Evolutionary conservation across 2,888 invertebrate species (phyloP).

Genomic region (Neoitamus cyanurus): DNA sequence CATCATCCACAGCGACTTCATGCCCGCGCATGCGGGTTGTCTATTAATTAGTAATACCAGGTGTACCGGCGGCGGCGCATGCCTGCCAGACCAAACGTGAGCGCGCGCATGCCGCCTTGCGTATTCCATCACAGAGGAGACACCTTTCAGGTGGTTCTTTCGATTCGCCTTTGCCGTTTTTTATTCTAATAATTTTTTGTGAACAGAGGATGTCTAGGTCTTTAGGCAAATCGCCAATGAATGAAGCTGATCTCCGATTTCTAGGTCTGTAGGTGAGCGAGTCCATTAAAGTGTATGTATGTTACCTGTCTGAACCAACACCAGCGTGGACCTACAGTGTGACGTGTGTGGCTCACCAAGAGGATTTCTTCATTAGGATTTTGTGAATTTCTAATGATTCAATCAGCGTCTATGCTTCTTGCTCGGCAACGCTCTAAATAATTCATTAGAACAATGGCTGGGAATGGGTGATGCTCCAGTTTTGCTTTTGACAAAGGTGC

Average conservation of each 20-base stretch:
- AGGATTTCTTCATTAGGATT: slow-evolving; percentile 16
- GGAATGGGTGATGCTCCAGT: background rate
- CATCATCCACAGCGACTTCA: slow-evolving; percentile 39
- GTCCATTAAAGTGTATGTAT: background rate
- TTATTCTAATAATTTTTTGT: slow-evolving; percentile 4
- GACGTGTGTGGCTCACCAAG: slow-evolving; percentile 3
- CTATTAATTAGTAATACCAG: slow-evolving; percentile 53
- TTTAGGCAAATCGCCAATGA: slow-evolving; percentile 14
- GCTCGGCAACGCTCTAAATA: background rate
- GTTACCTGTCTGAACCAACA: background rate
- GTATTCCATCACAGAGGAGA: slow-evolving; percentile 18
- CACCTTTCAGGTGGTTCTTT: slow-evolving; percentile 47
- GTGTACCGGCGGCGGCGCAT: slow-evolving; percentile 50
- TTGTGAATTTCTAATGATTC: slow-evolving; percentile 27
- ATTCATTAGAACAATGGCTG: slow-evolving; percentile 10
- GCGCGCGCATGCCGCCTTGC: slow-evolving; percentile 12
- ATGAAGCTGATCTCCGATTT: slow-evolving; percentile 20
- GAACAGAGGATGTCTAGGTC: slow-evolving; percentile 37
- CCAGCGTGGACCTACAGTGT: background rate
- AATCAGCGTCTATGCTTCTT: slow-evolving; percentile 9
- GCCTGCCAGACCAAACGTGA: slow-evolving; percentile 46
- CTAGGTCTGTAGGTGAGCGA: slow-evolving; percentile 51
- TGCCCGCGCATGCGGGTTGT: slow-evolving; percentile 52
- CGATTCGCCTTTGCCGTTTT: background rate
- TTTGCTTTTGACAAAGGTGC: background rate